Evolutionary conservation across 2,797 vertebrate genomes (phyloP).

Genomic region (Neosalanx taihuensis): DNA sequence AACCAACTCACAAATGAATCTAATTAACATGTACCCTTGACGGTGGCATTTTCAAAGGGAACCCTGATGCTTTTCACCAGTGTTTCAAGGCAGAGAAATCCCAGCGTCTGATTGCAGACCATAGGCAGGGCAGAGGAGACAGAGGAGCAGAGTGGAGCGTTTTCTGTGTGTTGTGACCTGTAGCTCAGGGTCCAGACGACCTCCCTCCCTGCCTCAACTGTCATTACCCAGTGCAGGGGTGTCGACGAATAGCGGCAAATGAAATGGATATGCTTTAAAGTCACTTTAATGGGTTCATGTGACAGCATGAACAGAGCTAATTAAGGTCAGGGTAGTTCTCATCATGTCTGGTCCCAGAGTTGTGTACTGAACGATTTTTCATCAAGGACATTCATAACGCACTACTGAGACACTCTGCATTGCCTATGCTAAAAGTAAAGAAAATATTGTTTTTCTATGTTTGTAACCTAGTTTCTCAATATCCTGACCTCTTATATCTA

Average conservation of each 20-base stretch:
- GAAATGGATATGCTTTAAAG: conserved; percentile 73
- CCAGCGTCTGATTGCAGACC: conserved; percentile 42
- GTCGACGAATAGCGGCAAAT: conserved; percentile 69
- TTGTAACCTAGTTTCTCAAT: conserved; percentile 43
- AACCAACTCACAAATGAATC: conserved; percentile 48
- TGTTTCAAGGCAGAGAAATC: conserved; percentile 11
- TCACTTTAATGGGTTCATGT: conserved; percentile 71
- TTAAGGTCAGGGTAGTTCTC: conserved; percentile 72
- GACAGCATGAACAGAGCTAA: conserved; percentile 68
- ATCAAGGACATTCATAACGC: conserved; percentile 63
- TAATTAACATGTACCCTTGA: conserved; percentile 57
- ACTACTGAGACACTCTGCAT: conserved; percentile 38
- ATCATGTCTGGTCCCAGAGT: conserved; percentile 52
- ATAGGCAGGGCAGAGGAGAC: conserved; percentile 20
- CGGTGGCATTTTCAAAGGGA: conserved; percentile 37
- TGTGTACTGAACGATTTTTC: conserved; percentile 56
- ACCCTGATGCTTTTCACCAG: conserved; percentile 31
- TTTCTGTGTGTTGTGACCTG: background rate
- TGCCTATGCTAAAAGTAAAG: conserved; percentile 38
- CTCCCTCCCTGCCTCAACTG: conserved; percentile 44
- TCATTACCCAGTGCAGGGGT: conserved; percentile 63
- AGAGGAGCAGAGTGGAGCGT: conserved; percentile 17
- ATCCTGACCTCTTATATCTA: conserved; percentile 38
- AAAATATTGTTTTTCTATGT: conserved; percentile 33
- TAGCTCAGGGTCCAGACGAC: conserved; percentile 20